Evolutionary conservation across 2,888 invertebrate species (phyloP).

Genomic region (Lasioglossum morio): DNA sequence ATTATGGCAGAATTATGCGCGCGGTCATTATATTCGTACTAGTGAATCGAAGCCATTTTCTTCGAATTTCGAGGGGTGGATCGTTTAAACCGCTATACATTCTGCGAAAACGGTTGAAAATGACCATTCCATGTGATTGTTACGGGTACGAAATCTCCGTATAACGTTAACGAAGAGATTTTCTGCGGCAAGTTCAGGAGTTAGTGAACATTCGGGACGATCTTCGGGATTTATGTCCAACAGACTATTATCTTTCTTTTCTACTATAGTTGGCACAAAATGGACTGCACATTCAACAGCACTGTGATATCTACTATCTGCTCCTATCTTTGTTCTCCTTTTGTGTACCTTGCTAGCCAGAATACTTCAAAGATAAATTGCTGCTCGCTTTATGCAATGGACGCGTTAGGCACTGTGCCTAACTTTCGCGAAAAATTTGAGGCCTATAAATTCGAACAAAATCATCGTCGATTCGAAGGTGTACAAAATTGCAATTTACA

Average conservation of each 20-base stretch:
- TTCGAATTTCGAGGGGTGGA: conserved; percentile 9
- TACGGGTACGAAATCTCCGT: not conserved
- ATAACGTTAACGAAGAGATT: conserved; percentile 7
- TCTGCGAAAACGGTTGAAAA: not conserved
- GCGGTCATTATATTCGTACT: not conserved
- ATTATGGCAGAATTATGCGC: not conserved
- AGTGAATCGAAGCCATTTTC: not conserved
- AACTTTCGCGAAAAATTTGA: not conserved
- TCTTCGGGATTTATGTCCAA: conserved; percentile 1
- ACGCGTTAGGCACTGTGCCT: not conserved
- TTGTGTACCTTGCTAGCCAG: not conserved
- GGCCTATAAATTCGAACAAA: not conserved
- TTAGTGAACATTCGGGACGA: conserved; percentile 3
- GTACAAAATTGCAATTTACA: too few species aligned
- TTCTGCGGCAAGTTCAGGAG: not conserved
- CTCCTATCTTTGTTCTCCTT: conserved; percentile 7
- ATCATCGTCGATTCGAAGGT: not conserved
- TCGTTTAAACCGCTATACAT: conserved; percentile 16
- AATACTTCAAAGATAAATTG: conserved; percentile 7
- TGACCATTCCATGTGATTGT: not conserved
- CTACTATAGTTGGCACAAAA: conserved; percentile 8
- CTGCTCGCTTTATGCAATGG: not conserved
- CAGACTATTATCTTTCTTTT: conserved; percentile 14
- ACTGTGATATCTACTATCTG: not conserved
- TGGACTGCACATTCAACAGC: conserved; percentile 13